Evolutionary conservation across 2,797 vertebrate species (phyloP), one percentile per base, ranked within the genome.

Genomic region (Syngnathus acus): DNA sequence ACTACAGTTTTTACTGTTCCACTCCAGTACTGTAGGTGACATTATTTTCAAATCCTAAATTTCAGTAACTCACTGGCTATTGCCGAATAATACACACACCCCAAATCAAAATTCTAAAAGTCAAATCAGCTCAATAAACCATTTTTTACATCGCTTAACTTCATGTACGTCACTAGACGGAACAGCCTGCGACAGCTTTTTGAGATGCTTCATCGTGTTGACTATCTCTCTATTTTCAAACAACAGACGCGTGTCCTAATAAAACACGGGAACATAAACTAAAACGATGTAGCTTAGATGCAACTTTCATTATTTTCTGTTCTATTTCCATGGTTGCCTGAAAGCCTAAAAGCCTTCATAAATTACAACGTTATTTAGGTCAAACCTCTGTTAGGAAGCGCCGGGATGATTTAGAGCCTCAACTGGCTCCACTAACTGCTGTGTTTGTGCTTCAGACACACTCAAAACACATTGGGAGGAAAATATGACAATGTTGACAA

Each of bases 301-400:
- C 81, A 72, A 73, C 71, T 82, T 83, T 72, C 87, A 87, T 89
- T 88, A 88, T 88, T 86, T 79, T 83, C 79, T 77, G 79, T 81
- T 86, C 85, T 82, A 82, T 79, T 87, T 87, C 74, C 78, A 77
- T 68, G 74, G 75, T 74, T 87, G 82, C 81, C 79, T 78, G 73
- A 68, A 73, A 86, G 85, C 79, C 84, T 89, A 87, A 90, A 90
- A 88, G 87, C 88, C 84, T 76, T 83, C 84, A 89, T 89, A 88
- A 90, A 88, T 90, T 82, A 87, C 73, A 32, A 65, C 70, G 82
- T 87, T 86, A 87, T 90, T 89, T 89, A 85, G 87, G 87, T 88
- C 88, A 90, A 86, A 87, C 78, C 86, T 83, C 79, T 81, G 83
- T 86, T 88, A 86, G 82, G 78, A 75, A 82, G 85, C 78, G 75